Conservation (phyloP, 2,113 vertebrate species). For the Pandion haliaetus region DNA sequence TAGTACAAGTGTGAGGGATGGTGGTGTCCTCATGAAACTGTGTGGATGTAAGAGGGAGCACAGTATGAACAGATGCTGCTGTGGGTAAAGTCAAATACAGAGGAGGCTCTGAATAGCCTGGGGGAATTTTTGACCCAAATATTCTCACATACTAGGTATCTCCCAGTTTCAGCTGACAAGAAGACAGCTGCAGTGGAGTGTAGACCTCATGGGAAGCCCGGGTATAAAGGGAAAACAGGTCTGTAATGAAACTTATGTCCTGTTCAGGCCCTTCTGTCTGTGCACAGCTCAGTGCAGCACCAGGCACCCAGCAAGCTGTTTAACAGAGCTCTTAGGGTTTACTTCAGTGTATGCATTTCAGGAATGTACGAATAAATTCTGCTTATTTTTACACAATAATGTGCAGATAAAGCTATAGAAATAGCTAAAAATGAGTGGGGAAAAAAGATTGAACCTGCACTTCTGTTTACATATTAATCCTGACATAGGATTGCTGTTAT, state of each 20-base stretch:
- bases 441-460: not conserved
- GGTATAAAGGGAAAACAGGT: not conserved
- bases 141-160: not conserved
- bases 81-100: not conserved
- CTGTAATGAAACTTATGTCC: not conserved
- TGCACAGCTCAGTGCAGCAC: not conserved
- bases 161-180: not conserved
- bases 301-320: not conserved
- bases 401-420: not conserved
- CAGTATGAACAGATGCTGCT: not conserved
- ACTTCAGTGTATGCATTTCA: not conserved
- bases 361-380: not conserved
- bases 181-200: not conserved
- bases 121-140: not conserved
- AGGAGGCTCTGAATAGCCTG: not conserved
- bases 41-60: not conserved
- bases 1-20: not conserved
- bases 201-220: not conserved
- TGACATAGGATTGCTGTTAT: not conserved
- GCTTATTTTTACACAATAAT: not conserved
- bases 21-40: not conserved
- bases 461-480: not conserved
- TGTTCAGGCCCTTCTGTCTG: not conserved
- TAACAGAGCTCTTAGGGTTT: not conserved
- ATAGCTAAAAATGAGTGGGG: not conserved